phyloP scores from a whole-genome alignment of 2,113 vertebrate species.

The Crotalus helleri region DNA sequence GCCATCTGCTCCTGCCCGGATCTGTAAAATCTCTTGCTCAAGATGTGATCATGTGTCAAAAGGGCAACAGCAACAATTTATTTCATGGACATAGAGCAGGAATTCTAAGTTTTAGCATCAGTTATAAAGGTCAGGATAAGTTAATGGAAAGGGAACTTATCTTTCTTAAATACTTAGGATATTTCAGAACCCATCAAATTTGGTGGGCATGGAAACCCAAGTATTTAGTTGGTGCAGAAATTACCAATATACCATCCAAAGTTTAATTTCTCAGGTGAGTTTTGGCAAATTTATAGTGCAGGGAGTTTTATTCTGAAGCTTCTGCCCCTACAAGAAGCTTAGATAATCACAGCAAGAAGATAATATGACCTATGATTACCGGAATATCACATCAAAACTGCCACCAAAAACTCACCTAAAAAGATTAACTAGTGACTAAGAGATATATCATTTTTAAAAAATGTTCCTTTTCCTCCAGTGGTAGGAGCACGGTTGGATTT shows the following conservation, averaged over 20 bases:
- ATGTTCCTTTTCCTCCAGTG: neutral
- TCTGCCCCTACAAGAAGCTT: neutral
- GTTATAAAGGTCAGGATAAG: neutral
- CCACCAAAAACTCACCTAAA: neutral
- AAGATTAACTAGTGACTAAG: neutral
- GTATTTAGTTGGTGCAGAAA: neutral
- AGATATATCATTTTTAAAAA: neutral
- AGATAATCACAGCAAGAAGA: neutral
- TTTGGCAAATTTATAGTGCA: neutral
- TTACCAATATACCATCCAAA: neutral
- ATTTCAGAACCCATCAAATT: neutral
- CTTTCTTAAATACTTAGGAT: neutral
- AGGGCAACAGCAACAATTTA: neutral
- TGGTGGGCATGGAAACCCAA: neutral
- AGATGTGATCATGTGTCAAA: neutral
- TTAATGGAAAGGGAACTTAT: neutral
- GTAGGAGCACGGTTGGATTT: neutral
- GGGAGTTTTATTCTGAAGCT: neutral
- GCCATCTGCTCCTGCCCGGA: conserved; percentile 10
- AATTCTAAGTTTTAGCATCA: neutral
- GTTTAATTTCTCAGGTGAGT: neutral
- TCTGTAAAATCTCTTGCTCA: neutral
- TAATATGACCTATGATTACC: neutral
- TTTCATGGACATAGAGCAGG: neutral
- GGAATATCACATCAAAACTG: neutral